Evolutionary conservation across 2,888 invertebrate genomes (phyloP).

Genomic region (Branchellion lobata): DNA sequence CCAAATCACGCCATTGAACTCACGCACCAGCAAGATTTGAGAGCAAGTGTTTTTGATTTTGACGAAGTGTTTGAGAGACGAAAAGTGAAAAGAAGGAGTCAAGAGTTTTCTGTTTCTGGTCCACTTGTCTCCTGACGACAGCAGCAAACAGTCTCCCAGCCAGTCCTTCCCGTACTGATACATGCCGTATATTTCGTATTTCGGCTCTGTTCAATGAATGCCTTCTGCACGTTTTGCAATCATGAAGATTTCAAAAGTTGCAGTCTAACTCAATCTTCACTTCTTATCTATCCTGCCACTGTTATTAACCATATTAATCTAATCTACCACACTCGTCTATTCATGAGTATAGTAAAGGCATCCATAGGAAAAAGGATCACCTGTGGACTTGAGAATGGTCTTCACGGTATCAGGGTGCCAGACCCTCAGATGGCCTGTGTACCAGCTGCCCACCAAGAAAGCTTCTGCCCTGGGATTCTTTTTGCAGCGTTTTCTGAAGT

Average conservation of each 20-base stretch:
- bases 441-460: neutral
- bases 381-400: conserved; percentile 4
- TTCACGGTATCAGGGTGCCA: conserved; percentile 1
- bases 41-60: conserved; percentile 51
- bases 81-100: conserved; percentile 54
- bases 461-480: neutral
- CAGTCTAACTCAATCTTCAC: too few species aligned
- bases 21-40: conserved; percentile 53
- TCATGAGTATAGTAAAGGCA: too few species aligned
- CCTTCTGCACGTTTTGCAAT: neutral
- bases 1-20: too few species aligned
- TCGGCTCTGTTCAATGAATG: neutral
- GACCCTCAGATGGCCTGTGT: neutral
- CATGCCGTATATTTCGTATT: conserved; percentile 23
- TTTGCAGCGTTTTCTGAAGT: neutral
- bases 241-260: too few species aligned
- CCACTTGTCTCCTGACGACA: conserved; percentile 52
- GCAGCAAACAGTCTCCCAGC: conserved; percentile 53
- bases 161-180: conserved; percentile 44
- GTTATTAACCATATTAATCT: too few species aligned
- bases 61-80: conserved; percentile 52
- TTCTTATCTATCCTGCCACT: too few species aligned
- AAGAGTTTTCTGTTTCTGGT: conserved; percentile 52
- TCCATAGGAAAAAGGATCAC: too few species aligned
- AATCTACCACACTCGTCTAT: too few species aligned